Evolutionary conservation across 53 echinoderm and acorn worm species (phyloP).

Genomic region (Mesocentrotus franciscanus): DNA sequence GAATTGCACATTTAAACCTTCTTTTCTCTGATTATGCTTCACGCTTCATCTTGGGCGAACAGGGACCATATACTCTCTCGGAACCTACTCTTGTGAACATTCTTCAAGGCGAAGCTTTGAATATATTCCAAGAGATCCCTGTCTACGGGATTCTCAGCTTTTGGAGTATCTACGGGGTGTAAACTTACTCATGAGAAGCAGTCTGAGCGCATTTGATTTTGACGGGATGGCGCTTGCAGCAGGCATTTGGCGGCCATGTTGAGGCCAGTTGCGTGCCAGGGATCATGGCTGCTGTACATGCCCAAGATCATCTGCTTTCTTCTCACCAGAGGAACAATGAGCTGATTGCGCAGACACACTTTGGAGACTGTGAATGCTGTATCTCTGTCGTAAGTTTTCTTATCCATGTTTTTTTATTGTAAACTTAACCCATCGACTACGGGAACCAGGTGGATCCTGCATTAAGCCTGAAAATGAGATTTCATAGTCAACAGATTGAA

Average conservation of each 20-base stretch:
- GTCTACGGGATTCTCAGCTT: background rate
- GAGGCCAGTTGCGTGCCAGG: conserved; percentile 8
- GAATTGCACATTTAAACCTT: background rate
- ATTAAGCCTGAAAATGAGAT: too few relatives aligned
- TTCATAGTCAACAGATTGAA: too few relatives aligned
- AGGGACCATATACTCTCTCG: background rate
- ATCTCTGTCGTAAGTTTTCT: conserved; percentile 63
- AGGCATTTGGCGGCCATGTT: conserved; percentile 44
- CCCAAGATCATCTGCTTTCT: conserved; percentile 36
- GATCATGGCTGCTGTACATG: conserved; percentile 67
- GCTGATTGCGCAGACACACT: conserved; percentile 61
- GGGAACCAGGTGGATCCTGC: too few relatives aligned
- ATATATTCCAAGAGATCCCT: background rate
- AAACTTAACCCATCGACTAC: background rate
- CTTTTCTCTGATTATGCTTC: too few relatives aligned
- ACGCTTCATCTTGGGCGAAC: too few relatives aligned
- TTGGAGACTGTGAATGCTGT: conserved; percentile 67
- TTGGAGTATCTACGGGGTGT: conserved; percentile 33
- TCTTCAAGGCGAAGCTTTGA: background rate
- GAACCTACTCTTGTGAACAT: background rate
- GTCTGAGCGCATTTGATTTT: background rate
- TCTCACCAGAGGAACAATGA: conserved; percentile 58
- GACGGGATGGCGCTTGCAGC: conserved; percentile 11
- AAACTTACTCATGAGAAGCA: conserved; percentile 1
- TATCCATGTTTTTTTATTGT: background rate